A percentile compares a stretch with the other conserved stretches of the same genome.
phyloP scores from a whole-genome alignment of 37 sponge, comb jelly and placozoan species.

The Corticium candelabrum region DNA sequence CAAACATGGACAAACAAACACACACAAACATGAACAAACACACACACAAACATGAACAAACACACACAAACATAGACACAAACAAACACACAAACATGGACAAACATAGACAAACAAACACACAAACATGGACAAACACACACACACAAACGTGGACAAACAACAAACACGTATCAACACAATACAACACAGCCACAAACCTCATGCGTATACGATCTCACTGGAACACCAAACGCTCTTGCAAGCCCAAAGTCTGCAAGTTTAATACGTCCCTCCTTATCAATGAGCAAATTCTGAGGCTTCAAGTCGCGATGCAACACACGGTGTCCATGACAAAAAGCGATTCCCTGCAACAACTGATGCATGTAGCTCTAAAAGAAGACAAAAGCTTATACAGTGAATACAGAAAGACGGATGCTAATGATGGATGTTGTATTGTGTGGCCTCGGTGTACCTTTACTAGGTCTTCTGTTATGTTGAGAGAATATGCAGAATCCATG shows the following conservation, averaged over 20 bases:
- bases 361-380: conserved; percentile 69
- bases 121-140: too few relatives aligned
- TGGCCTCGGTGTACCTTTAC: conserved; percentile 17
- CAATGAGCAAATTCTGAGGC: conserved; percentile 94
- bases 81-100: too few relatives aligned
- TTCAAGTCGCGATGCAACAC: conserved; percentile 96
- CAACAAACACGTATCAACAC: too few relatives aligned
- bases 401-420: neutral
- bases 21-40: too few relatives aligned
- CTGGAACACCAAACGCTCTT: conserved; percentile 90
- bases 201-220: conserved; percentile 96
- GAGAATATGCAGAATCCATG: conserved; percentile 57
- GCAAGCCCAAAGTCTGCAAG: conserved; percentile 98
- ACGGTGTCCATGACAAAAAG: conserved; percentile 85
- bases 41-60: too few relatives aligned
- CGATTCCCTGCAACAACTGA: conserved; percentile 82
- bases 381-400: neutral
- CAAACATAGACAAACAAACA: too few relatives aligned
- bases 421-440: too few relatives aligned
- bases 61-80: too few relatives aligned
- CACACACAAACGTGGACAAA: too few relatives aligned
- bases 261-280: conserved; percentile 58
- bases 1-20: too few relatives aligned
- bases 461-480: conserved; percentile 9
- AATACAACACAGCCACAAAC: too few relatives aligned